phyloP scores from a whole-genome alignment of 2,888 invertebrate genomes.

The Pogonocherus hispidulus region DNA sequence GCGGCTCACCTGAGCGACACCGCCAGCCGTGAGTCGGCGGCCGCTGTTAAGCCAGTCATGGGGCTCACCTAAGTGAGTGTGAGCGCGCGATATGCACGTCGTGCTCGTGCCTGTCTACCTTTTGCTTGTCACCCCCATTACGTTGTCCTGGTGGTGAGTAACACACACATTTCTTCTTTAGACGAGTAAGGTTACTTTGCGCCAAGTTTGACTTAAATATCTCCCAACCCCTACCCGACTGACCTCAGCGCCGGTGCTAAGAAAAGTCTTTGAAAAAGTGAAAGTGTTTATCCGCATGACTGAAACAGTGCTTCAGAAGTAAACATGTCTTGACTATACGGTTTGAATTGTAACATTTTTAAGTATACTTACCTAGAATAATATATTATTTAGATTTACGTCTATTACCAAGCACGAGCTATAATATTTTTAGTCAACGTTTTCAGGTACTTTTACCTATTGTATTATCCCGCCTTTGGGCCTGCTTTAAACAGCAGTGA shows the following conservation, averaged over 20 bases:
- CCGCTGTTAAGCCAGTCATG: conserved; percentile 62
- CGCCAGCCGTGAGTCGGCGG: conserved; percentile 43
- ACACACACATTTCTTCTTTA: conserved; percentile 29
- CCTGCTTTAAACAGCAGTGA: too few relatives aligned
- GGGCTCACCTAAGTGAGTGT: conserved; percentile 66
- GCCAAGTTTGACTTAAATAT: conserved; percentile 1
- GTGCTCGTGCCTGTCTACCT: conserved; percentile 87
- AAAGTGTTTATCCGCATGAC: neutral
- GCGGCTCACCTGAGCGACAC: conserved; percentile 45
- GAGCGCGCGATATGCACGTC: conserved; percentile 69
- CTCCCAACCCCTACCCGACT: conserved; percentile 9
- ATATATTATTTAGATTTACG: too few relatives aligned
- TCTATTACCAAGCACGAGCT: too few relatives aligned
- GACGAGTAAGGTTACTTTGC: conserved; percentile 4
- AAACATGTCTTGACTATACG: neutral
- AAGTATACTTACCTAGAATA: too few relatives aligned
- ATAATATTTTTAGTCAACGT: too few relatives aligned
- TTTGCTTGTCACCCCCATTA: conserved; percentile 89
- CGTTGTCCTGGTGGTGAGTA: conserved; percentile 91
- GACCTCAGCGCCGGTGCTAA: neutral
- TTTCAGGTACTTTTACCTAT: too few relatives aligned
- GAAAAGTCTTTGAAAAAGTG: conserved; percentile 17
- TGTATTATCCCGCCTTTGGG: too few relatives aligned
- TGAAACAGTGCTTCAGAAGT: neutral
- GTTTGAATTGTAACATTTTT: neutral